Evolutionary conservation across 2,113 vertebrate genomes (phyloP).

Genomic region (Struthidea cinerea): DNA sequence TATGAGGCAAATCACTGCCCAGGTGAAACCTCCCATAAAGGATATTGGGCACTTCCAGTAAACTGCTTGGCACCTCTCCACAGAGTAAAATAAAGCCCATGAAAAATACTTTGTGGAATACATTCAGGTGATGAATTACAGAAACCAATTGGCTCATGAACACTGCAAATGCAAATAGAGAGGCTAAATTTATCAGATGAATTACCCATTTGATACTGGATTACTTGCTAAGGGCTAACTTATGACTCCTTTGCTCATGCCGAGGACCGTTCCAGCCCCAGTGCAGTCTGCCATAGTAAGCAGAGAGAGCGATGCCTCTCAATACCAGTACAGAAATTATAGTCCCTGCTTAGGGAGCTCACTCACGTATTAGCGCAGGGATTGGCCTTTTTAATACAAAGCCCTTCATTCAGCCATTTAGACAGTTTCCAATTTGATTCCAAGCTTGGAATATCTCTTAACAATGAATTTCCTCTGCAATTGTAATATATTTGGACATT

Average conservation of each 20-base stretch:
- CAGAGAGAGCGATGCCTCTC: not conserved
- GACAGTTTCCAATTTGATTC: slow-evolving; percentile 56
- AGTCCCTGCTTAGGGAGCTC: not conserved
- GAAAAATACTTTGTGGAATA: slow-evolving; percentile 55
- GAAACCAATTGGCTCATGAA: slow-evolving; percentile 8
- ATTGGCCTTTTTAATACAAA: slow-evolving; percentile 57
- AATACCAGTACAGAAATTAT: slow-evolving; percentile 16
- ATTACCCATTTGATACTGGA: slow-evolving; percentile 29
- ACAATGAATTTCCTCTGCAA: slow-evolving; percentile 42
- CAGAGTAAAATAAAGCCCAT: not conserved
- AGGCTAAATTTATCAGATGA: slow-evolving; percentile 14
- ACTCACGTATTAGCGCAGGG: slow-evolving; percentile 38
- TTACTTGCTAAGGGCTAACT: slow-evolving; percentile 28
- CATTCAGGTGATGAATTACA: slow-evolving; percentile 36
- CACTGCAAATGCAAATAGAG: slow-evolving; percentile 33
- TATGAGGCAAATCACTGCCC: not conserved
- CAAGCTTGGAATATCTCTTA: slow-evolving; percentile 24
- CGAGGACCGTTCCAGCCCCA: not conserved
- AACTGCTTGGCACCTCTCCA: slow-evolving; percentile 17
- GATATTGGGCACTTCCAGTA: slow-evolving; percentile 17
- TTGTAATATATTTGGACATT: slow-evolving; percentile 34
- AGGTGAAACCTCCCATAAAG: slow-evolving; percentile 8
- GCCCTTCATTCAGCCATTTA: slow-evolving; percentile 54
- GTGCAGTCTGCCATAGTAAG: not conserved
- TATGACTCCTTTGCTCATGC: not conserved